These are phyloP conservation scores for Megaustenia siamemsis DNA, from an alignment of 2,888 invertebrate species.

Conservation along the genomic window DNA sequence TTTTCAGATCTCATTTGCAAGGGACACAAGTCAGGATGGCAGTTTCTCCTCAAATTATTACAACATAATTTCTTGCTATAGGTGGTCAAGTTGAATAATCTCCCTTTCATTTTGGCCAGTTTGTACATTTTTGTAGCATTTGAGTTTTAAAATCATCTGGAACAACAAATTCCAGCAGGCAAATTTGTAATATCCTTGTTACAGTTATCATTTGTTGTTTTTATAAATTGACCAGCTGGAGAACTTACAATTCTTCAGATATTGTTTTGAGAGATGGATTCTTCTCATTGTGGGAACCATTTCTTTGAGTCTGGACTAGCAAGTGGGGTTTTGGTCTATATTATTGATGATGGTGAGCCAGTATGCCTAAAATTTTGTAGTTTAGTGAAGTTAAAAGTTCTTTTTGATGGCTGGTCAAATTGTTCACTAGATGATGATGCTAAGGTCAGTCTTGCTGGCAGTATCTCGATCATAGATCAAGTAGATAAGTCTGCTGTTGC, in stretches of 20 bases:
- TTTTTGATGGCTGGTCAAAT: slow-evolving; percentile 20
- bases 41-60: background rate
- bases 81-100: background rate
- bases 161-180: too few relatives aligned
- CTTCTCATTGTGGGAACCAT: slow-evolving; percentile 10
- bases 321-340: slow-evolving; percentile 39
- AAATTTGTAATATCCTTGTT: too few relatives aligned
- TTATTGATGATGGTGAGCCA: slow-evolving; percentile 38
- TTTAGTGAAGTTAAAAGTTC: slow-evolving; percentile 8
- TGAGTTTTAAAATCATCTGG: too few relatives aligned
- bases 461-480: background rate
- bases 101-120: background rate
- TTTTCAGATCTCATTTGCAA: slow-evolving; percentile 44
- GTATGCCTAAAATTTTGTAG: slow-evolving; percentile 32
- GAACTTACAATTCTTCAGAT: too few relatives aligned
- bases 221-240: too few relatives aligned
- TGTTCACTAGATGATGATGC: background rate
- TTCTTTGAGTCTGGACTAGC: slow-evolving; percentile 12
- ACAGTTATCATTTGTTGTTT: too few relatives aligned
- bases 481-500: background rate
- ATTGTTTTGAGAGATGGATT: slow-evolving; percentile 29
- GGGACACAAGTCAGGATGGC: slow-evolving; percentile 36
- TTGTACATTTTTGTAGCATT: too few relatives aligned
- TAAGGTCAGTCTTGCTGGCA: background rate
- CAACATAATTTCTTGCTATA: slow-evolving; percentile 19